These are phyloP conservation scores for Spheniscus humboldti DNA, from an alignment of 2,797 vertebrate genomes.

Conservation along the genomic window DNA sequence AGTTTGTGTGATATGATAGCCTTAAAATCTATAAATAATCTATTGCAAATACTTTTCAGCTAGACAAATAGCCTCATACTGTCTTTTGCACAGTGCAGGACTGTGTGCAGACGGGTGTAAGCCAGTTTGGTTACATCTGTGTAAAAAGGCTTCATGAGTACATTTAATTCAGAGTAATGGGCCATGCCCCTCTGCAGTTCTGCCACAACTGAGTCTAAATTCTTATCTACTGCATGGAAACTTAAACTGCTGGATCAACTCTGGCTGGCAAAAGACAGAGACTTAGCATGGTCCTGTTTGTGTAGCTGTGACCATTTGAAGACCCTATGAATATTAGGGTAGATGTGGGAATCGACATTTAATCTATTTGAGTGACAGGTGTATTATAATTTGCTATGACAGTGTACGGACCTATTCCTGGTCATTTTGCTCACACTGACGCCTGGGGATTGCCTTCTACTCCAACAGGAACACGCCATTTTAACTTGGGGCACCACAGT, in stretches of 20 bases:
- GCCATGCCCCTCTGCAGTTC: background rate
- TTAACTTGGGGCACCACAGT: background rate
- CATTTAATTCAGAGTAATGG: background rate
- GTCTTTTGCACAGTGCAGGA: background rate
- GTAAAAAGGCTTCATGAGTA: background rate
- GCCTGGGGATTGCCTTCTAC: background rate
- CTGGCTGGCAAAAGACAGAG: background rate
- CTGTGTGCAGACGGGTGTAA: background rate
- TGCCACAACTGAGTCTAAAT: background rate
- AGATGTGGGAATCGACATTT: background rate
- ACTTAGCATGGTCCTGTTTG: background rate
- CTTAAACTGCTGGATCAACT: background rate
- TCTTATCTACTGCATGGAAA: background rate
- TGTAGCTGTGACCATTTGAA: background rate
- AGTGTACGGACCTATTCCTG: background rate
- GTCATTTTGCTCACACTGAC: background rate
- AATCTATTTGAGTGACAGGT: background rate
- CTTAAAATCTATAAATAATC: background rate
- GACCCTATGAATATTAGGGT: background rate
- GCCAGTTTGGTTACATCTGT: background rate
- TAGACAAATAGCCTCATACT: background rate
- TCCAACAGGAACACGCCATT: rapidly evolving
- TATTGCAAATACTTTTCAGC: background rate
- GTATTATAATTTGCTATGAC: background rate
- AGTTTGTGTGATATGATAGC: background rate